Conservation (phyloP, 2,113 vertebrate genomes). For the Sardina pilchardus region DNA sequence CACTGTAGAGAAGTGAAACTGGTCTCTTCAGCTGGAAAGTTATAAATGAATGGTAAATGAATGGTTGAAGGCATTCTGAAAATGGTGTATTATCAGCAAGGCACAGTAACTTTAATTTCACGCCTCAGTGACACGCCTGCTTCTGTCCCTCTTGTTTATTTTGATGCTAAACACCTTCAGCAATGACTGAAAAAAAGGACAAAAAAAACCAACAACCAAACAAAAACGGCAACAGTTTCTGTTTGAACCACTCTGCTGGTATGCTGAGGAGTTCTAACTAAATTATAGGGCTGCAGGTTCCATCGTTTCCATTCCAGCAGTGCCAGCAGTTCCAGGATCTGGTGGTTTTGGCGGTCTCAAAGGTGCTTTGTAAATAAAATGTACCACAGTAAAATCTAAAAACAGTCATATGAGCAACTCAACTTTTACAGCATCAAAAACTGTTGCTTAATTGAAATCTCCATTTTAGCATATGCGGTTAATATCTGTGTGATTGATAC, state of each 20-base stretch:
- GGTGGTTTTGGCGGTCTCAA: neutral
- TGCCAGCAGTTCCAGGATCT: slow-evolving; percentile 2
- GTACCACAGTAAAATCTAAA: neutral
- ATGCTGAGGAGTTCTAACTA: neutral
- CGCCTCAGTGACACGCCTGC: slow-evolving; percentile 40
- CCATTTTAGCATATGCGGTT: no score
- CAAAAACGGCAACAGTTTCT: slow-evolving; percentile 14
- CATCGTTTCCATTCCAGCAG: neutral
- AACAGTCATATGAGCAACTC: neutral
- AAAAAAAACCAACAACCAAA: slow-evolving; percentile 24
- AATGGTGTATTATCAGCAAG: slow-evolving; percentile 52
- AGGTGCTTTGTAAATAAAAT: slow-evolving; percentile 15
- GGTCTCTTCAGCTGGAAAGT: slow-evolving; percentile 18
- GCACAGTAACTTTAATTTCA: slow-evolving; percentile 54
- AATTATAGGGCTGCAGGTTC: neutral
- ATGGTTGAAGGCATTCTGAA: slow-evolving; percentile 47
- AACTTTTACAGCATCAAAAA: neutral
- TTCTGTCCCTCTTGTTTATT: slow-evolving; percentile 28
- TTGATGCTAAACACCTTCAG: slow-evolving; percentile 40
- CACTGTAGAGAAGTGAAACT: neutral
- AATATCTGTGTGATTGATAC: no score
- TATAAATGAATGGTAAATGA: slow-evolving; percentile 25
- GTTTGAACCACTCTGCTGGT: slow-evolving; percentile 8
- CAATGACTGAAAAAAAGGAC: slow-evolving; percentile 23
- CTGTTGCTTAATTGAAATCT: no score